Base-by-base conservation (phyloP, 1,140 invertebrate genomes). In the Olivierus martensii region DNA sequence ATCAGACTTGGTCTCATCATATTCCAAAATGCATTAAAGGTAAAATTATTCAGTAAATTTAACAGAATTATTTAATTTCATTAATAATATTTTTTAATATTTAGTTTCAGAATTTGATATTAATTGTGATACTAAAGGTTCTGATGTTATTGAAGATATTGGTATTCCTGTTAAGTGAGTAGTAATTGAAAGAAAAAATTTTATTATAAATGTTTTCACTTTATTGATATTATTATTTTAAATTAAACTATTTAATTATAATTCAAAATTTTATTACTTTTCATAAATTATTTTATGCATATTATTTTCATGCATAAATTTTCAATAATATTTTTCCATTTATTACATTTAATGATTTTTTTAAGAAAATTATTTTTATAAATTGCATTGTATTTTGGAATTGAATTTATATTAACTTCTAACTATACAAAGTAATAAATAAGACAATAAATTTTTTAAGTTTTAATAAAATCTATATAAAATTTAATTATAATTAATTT, bases 11-110 rank as follows among this genome's bases (percentile, higher is more conserved):
- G 57, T 58, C 57, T 9, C 15, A 34, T 18, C 22, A 19, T 6
- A 15, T 42, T 9, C 57, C 57, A 9, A 41, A 46, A 34, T 58
- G 57, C 28, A 12, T 58, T 22, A 55, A 55, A 55, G 52, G 57
- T 58, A 57, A 18, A 41, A 19, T 21, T 14, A 2, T n/a, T n/a
- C n/a, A n/a, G n/a, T 3, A 21, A 41, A 41, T 15, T 41, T 41
- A 28, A 6, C 9, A 28, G 28, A 4, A 28, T 28, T 28, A 28
- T 28, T 28, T 28, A 28, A 28, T 28, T 28, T 28, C 9, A 28
- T 28, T 28, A 6, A 9, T 28, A 28, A 28, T 28, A 28, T 6
- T 28, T 28, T 28, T 4, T 6, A 28, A 28, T 28, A 28, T 9
- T 28, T 28, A 43, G 41, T 43, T 17, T 45, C 56, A 18, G 48